Base-by-base conservation (phyloP, 2,888 invertebrate species). In the Clunio marinus region DNA sequence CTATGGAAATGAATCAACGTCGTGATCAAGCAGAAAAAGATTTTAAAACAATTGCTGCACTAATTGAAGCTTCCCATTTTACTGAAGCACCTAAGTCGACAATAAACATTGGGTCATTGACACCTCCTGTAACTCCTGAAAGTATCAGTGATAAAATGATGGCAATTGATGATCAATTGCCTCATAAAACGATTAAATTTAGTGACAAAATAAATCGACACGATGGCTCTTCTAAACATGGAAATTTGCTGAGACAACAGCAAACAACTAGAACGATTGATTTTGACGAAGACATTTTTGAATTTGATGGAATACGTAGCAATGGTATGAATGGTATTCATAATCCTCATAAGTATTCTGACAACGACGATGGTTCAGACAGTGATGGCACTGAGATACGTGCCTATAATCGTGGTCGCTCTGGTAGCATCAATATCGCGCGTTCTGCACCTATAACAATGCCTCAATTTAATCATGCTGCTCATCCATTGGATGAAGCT, bases 361-460 rank as follows among this genome's bases (percentile, higher is more conserved):
- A 68, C n/a, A 35, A 25, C 2, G 58, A 57, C 57, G 41, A 37
- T 7, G 28, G 28, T 1, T 37, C 27, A 32, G 68, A 46, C 22
- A 35, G 24, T 20, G 58, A 58, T 5, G 20, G 15, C 1, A 10
- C 8, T 4, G 68, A 58, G 8, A 68, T 27, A 17, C 57, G 70
- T 45, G 68, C 63, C 17, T 32, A 63, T 41, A 62, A 27, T 7
- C 70, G 69, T 68, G 68, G 41, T 37, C 58, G 62, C 15, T 32
- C 55, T 22, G 66, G 55, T 71, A 68, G 59, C 22, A 15, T 70
- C 71, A 76, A 74, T 71, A 76, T 90, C 71, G 91, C 90, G 51
- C 87, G 87, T 76, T 91, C 91, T 71, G 80, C 91, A 74, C 92
- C 92, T 41, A 87, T 92, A 75, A 86, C 85, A 76, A 87, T 92